Conservation (phyloP, 2,888 invertebrate genomes). For the Tigriopus californicus region DNA sequence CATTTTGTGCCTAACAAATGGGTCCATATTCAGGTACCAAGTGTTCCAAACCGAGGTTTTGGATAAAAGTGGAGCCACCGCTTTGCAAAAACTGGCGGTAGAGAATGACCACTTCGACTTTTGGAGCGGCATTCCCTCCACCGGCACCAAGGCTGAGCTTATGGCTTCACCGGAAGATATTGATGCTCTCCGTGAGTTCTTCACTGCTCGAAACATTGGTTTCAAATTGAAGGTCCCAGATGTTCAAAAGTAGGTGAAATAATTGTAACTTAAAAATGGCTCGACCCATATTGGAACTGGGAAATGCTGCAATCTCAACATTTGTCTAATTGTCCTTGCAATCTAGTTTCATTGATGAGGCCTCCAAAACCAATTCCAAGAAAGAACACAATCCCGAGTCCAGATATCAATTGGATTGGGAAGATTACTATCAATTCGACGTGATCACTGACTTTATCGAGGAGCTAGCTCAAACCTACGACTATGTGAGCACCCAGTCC, state of each 20-base stretch:
- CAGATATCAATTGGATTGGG: neutral
- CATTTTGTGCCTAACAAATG: too few relatives aligned
- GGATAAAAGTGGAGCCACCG: too few relatives aligned
- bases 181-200: slow-evolving; percentile 5
- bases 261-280: neutral
- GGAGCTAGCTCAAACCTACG: slow-evolving; percentile 14
- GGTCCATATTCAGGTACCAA: too few relatives aligned
- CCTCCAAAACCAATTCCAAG: too few relatives aligned
- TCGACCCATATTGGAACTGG: too few relatives aligned
- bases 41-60: too few relatives aligned
- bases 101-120: neutral
- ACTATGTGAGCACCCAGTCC: slow-evolving; percentile 20
- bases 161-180: slow-evolving; percentile 16
- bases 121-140: neutral
- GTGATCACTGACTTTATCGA: slow-evolving; percentile 12
- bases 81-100: too few relatives aligned
- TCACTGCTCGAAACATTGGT: slow-evolving; percentile 6
- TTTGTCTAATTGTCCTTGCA: too few relatives aligned
- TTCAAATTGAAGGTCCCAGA: slow-evolving; percentile 16
- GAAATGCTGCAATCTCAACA: too few relatives aligned
- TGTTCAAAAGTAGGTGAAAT: slow-evolving; percentile 10
- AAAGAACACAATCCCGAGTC: neutral
- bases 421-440: slow-evolving; percentile 12
- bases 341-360: too few relatives aligned
- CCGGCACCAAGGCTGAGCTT: slow-evolving; percentile 11